Evolutionary conservation across 2,888 invertebrate species (phyloP).

Genomic region (Aporophyla lueneburgensis): DNA sequence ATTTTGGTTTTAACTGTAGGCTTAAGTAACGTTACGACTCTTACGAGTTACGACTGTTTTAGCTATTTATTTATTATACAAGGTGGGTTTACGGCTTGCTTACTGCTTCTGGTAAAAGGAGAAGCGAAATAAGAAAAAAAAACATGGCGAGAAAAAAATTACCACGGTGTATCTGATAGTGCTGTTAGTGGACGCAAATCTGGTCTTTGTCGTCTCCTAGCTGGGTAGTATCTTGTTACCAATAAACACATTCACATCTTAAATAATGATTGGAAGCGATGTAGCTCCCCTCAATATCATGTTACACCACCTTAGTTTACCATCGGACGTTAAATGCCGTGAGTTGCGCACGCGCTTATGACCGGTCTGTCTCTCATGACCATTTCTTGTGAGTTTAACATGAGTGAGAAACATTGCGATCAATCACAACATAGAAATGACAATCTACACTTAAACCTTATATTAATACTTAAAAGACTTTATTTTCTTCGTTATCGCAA

Average conservation of each 20-base stretch:
- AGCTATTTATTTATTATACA: constrained; percentile 32
- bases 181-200: constrained; percentile 17
- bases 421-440: not conserved
- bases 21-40: constrained; percentile 21
- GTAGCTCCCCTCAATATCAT: constrained; percentile 43
- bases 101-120: constrained; percentile 19
- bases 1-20: constrained; percentile 40
- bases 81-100: constrained; percentile 20
- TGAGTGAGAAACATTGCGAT: not conserved
- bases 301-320: constrained; percentile 51
- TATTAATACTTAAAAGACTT: not conserved
- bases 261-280: constrained; percentile 61
- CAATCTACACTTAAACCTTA: not conserved
- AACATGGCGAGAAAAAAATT: not conserved
- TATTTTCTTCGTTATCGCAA: not conserved
- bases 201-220: constrained; percentile 17
- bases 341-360: constrained; percentile 9
- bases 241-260: constrained; percentile 52
- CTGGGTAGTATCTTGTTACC: constrained; percentile 45
- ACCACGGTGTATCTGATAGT: constrained; percentile 17
- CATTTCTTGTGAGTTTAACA: constrained; percentile 5
- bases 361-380: constrained; percentile 1
- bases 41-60: constrained; percentile 24
- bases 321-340: constrained; percentile 25
- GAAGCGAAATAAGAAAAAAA: not conserved